Evolutionary conservation across 1,140 invertebrate genomes (phyloP).

Genomic region (Lepidurus arcticus): DNA sequence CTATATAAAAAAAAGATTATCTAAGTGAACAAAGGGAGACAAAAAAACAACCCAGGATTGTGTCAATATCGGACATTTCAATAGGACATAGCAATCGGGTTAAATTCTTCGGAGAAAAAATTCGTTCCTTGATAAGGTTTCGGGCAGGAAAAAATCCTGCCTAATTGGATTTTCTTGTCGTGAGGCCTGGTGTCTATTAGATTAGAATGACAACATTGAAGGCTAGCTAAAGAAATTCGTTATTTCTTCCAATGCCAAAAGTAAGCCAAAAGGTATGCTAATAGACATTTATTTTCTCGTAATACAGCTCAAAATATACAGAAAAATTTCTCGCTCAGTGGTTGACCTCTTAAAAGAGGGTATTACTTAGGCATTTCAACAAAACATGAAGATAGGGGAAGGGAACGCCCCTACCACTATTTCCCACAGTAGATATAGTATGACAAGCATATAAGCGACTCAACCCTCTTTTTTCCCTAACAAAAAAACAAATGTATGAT

Average conservation of each 20-base stretch:
- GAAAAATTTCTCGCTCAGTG: not conserved
- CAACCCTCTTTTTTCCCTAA: not conserved
- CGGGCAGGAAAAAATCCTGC: not conserved
- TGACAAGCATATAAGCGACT: constrained; percentile 2
- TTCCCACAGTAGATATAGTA: not conserved
- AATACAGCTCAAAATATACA: not conserved
- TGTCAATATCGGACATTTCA: not conserved
- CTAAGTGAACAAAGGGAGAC: no score
- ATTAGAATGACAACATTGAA: not conserved
- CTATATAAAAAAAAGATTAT: no score
- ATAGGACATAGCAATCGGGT: not conserved
- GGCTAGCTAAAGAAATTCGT: not conserved
- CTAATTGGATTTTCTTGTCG: not conserved
- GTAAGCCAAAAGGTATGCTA: no score
- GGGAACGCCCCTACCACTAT: not conserved
- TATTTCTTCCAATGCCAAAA: not conserved
- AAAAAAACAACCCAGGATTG: not conserved
- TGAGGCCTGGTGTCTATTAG: constrained; percentile 1
- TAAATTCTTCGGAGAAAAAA: not conserved
- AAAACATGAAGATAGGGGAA: not conserved
- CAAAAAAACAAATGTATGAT: not conserved
- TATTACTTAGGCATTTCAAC: not conserved
- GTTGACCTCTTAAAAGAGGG: not conserved
- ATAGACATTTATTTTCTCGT: not conserved
- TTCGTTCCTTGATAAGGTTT: not conserved